Base-by-base conservation (phyloP, 2,888 invertebrate species). In the Agrenia bidenticulata region DNA sequence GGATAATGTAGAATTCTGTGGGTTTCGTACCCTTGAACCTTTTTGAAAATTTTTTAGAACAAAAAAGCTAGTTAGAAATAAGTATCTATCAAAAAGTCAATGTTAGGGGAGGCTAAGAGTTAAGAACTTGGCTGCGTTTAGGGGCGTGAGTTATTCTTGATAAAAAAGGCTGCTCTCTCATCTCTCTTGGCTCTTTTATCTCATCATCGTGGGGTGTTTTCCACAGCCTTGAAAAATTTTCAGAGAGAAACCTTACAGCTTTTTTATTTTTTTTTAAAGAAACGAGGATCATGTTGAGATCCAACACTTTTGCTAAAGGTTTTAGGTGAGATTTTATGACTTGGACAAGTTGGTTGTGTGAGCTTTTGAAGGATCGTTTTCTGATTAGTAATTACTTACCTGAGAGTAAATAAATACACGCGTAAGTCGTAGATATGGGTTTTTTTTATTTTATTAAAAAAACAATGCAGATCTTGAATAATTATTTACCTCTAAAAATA, bases 1-100 rank as follows among this genome's bases (percentile, higher is more conserved):
- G 45, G 15, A 45, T 45, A 45, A 17, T 15, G 45, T 45, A 5
- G 45, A 45, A 45, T 17, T 5, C 15, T 45, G 9, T n/a, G 5
- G 9, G 45, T 45, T 45, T 45, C 15, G 4, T 45, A 15, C 19
- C 45, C 32, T 32, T 45, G 19, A 15, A 45, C 45, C 45, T 45
- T 15, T 45, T 9, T 5, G 15, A n/a, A n/a, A n/a, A 11, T 32
- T 32, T 32, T 45, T 19, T 45, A 45, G 45, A 45, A 45, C 4
- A 45, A 45, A 17, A 45, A 45, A 45, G 4, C 9, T 9, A 51
- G 24, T 51, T 24, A 24, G 19, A 24, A 45, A 45, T n/a, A 45
- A 24, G 7, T 51, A 51, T 51, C 51, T 24, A 51, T 23, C 51
- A 19, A 51, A 51, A 51, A 51, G 51, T 51, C 51, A 51, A 51